These are phyloP conservation scores for Ptychoptera contaminata DNA, from an alignment of 2,888 invertebrate species.

Conservation along the genomic window DNA sequence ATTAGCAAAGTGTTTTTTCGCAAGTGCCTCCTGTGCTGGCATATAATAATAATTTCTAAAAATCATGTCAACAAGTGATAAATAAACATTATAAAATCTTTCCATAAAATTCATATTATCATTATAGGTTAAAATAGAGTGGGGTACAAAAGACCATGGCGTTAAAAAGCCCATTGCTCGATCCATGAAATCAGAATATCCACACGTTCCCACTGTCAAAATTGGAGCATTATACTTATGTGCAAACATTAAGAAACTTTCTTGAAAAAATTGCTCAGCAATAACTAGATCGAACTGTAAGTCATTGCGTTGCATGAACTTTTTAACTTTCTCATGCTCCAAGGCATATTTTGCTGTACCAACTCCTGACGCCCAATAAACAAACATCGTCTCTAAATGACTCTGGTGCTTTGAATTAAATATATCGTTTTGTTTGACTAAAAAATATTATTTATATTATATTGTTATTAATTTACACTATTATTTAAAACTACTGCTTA, in stretches of 20 bases:
- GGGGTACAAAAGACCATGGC: conserved; percentile 27
- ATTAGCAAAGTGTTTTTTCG: conserved; percentile 21
- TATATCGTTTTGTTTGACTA: too few relatives aligned
- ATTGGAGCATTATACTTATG: conserved; percentile 30
- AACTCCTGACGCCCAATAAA: conserved; percentile 24
- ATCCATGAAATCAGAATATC: conserved; percentile 30
- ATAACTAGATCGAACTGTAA: conserved; percentile 31
- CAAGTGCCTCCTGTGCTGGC: conserved; percentile 24
- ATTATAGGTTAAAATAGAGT: conserved; percentile 22
- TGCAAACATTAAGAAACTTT: conserved; percentile 31
- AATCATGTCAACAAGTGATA: conserved; percentile 22
- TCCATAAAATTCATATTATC: conserved; percentile 29
- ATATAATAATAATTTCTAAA: conserved; percentile 22
- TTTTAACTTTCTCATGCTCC: conserved; percentile 20
- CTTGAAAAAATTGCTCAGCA: conserved; percentile 31
- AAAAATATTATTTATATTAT: too few relatives aligned
- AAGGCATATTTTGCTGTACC: conserved; percentile 24
- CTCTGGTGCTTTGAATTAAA: conserved; percentile 25
- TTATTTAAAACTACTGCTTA: too few relatives aligned
- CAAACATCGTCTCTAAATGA: conserved; percentile 21
- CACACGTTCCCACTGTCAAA: conserved; percentile 29
- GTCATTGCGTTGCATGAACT: conserved; percentile 22
- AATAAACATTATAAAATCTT: conserved; percentile 25
- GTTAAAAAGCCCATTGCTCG: conserved; percentile 28
- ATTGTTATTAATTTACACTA: background rate